phyloP scores from a whole-genome alignment of 2,888 invertebrate genomes.

The Caenorhabditis auriculariae region DNA sequence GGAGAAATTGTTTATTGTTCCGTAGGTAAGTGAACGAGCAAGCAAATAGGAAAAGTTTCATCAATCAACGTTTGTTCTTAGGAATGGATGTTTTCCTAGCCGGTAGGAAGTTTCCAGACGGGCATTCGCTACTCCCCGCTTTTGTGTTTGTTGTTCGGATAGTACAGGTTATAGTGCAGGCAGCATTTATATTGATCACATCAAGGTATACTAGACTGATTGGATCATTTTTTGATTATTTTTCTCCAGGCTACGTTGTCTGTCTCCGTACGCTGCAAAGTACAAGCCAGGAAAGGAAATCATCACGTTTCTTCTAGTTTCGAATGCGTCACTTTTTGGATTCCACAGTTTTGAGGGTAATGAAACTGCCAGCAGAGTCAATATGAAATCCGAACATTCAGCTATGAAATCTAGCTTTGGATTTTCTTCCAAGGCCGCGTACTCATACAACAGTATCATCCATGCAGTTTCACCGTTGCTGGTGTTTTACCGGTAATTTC shows the following conservation, averaged over 20 bases:
- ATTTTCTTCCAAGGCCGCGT: conserved; percentile 27
- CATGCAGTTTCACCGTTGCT: conserved; percentile 57
- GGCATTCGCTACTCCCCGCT: conserved; percentile 26
- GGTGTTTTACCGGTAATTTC: conserved; percentile 53
- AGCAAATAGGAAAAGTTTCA: neutral
- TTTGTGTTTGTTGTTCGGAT: conserved; percentile 55
- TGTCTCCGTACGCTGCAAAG: conserved; percentile 32
- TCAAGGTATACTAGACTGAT: conserved; percentile 31
- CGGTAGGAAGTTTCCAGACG: conserved; percentile 14
- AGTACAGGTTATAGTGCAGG: conserved; percentile 58
- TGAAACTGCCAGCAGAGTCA: neutral
- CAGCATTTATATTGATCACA: conserved; percentile 56
- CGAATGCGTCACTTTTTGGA: conserved; percentile 59
- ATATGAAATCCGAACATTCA: conserved; percentile 1
- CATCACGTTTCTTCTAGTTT: conserved; percentile 59
- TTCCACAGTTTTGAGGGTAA: conserved; percentile 46
- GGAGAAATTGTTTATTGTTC: conserved; percentile 57
- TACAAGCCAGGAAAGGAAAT: conserved; percentile 59
- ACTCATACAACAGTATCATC: conserved; percentile 50
- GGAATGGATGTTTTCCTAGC: conserved; percentile 40
- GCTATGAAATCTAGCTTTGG: conserved; percentile 55
- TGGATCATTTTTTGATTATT: neutral
- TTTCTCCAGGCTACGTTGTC: conserved; percentile 28
- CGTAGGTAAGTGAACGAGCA: conserved; percentile 16
- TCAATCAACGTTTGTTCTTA: conserved; percentile 2